Evolutionary conservation across 2,113 vertebrate genomes (phyloP).

Genomic region (Pelodiscus sinensis): DNA sequence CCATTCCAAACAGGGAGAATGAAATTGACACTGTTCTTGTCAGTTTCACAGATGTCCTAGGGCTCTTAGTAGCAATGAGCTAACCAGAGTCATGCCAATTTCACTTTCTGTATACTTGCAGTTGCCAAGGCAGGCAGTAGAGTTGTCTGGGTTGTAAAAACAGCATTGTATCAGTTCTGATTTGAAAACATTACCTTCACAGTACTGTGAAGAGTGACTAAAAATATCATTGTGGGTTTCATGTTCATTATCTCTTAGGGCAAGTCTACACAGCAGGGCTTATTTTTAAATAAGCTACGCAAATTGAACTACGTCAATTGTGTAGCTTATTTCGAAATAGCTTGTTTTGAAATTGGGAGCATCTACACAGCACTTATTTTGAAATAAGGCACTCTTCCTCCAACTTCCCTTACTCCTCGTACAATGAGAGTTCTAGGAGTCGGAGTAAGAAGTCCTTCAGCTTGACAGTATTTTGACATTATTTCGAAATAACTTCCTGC

Average conservation of each 20-base stretch:
- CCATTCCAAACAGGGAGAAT: accelerated
- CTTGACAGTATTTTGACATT: no score
- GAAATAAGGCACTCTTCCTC: no score
- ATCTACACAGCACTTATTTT: no score
- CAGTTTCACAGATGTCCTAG: not conserved
- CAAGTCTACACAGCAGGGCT: no score
- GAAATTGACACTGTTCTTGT: accelerated
- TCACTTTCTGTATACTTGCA: not conserved
- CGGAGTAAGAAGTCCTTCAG: no score
- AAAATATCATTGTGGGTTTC: not conserved
- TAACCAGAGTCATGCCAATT: accelerated
- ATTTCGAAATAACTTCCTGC: no score
- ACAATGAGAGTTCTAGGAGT: no score
- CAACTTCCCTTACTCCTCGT: no score
- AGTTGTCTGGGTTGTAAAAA: not conserved
- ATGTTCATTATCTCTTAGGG: accelerated
- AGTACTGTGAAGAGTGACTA: not conserved
- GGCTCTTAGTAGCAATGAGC: accelerated
- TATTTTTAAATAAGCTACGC: no score
- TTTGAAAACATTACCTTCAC: not conserved
- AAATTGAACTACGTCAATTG: no score
- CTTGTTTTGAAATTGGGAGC: no score
- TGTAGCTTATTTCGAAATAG: no score
- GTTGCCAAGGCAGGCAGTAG: accelerated
- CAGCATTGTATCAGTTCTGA: accelerated